Base-by-base conservation (phyloP, 2,888 invertebrate genomes). In the Ophion ventricosus region DNA sequence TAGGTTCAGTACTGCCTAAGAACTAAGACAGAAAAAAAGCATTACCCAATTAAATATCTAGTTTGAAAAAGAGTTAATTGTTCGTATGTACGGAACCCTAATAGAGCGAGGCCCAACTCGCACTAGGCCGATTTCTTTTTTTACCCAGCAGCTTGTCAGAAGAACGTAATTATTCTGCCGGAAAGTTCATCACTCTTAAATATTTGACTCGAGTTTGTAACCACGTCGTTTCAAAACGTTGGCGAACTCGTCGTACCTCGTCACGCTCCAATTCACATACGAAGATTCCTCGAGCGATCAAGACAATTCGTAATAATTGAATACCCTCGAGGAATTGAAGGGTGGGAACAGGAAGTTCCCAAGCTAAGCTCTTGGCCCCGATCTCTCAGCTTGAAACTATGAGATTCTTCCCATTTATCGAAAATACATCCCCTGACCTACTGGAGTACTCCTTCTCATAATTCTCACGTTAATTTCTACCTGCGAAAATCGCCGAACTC, bases 341-440 rank as follows among this genome's bases (percentile, higher is more conserved):
- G 4, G 25, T 61, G 43, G 57, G 29, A 73, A 61, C 57, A 43
- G 57, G 70, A 11, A 70, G 29, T 70, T 70, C 35, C 56, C n/a
- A 35, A 54, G 20, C 4, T 26, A 4, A 20, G 20, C n/a, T 54
- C 49, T 66, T 40, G 66, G 20, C 29, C 20, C 10, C 63, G 35
- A 26, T 10, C 67, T 20, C 43, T 67, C 67, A 67, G 66, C 66
- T 20, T 56, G 17, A 17, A 29, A 35, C 57, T 56, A 20, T 29
- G 56, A 35, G 57, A 70, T 29, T 61, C 73, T 25, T 43, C 40
- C 61, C 25, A 72, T 64, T 79, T 79, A 79, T 64, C 40, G 72
- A 63, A 26, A 61, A 25, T 29, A 29, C 49, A 29, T 43, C 61
- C n/a, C 23, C 5, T 54, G 63, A 54, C 29, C 79, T 63, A 26